phyloP scores from a whole-genome alignment of 2,888 invertebrate genomes.

The Liopterus haemorrhoidalis region DNA sequence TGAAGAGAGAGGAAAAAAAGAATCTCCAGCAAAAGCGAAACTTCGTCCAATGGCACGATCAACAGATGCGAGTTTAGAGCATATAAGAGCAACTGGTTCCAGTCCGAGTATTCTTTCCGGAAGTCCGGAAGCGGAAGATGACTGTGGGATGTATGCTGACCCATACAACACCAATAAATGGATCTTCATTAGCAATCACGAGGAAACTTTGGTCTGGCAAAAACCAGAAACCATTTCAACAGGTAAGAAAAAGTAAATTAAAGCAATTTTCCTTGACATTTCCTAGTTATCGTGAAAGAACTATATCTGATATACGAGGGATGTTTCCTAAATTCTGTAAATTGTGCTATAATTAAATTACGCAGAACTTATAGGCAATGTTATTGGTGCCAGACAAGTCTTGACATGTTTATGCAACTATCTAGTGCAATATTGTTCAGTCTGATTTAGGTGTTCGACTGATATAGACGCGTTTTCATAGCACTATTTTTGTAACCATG shows the following conservation, averaged over 20 bases:
- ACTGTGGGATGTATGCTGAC: conserved; percentile 69
- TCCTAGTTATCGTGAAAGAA: no score
- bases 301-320: no score
- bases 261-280: neutral
- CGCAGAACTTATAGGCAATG: no score
- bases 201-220: conserved; percentile 61
- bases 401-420: no score
- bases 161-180: conserved; percentile 67
- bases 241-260: neutral
- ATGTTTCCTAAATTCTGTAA: no score
- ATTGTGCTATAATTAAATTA: no score
- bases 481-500: no score
- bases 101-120: conserved; percentile 55
- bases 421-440: no score
- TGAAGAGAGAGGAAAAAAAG: conserved; percentile 68
- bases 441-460: no score
- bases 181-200: conserved; percentile 70
- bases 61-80: conserved; percentile 66
- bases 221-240: conserved; percentile 44
- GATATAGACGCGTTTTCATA: no score
- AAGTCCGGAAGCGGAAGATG: conserved; percentile 55
- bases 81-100: conserved; percentile 58
- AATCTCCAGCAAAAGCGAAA: conserved; percentile 49
- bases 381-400: no score
- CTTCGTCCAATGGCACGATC: conserved; percentile 60